Evolutionary conservation across 1,140 invertebrate species (phyloP), one percentile per base, ranked within the genome.

Genomic region (Druon quercuslanigerum): DNA sequence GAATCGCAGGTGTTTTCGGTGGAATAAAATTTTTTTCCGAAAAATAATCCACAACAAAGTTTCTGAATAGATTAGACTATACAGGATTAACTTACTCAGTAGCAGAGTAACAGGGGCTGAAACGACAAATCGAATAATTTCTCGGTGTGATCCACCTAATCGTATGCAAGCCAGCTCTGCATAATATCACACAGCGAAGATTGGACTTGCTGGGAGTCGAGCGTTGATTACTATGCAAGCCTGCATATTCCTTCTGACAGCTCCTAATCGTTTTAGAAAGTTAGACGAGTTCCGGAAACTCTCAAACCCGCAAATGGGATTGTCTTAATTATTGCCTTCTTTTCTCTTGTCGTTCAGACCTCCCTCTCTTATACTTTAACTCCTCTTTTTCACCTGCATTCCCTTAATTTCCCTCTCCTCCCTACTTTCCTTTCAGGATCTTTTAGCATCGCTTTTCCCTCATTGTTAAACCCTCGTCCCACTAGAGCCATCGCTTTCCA

Each of bases 61-160:
- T 66, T 2, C 3, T 11, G 25, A 40, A 40, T 66, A 40, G 16
- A 66, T 66, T 66, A 66, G 60, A 40, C 60, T 19, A 20, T 66
- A 66, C 60, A 66, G 7, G 25, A 66, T 66, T 40, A 46, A 40
- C 25, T 66, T 66, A 56, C 20, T 66, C 60, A 40, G 60, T 40
- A 40, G 33, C 16, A 66, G 46, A 71, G 57, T 80, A 71, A 71
- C 60, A 50, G 51, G 50, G 71, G 57, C 71, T 79, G 74, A 77
- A 60, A 80, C 74, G 75, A 80, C 78, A 82, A 82, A 82, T 82
- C 81, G 75, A 82, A 82, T 82, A 83, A 83, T 83, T 80, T 73
- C 79, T 51, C 77, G 60, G 78, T 77, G 51, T 72, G 76, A 82
- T 82, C 74, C 71, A 14, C 70, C 74, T 80, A 82, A 82, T 82